phyloP scores from a whole-genome alignment of 2,797 vertebrate genomes.

The Neomorphus geoffroyi region DNA sequence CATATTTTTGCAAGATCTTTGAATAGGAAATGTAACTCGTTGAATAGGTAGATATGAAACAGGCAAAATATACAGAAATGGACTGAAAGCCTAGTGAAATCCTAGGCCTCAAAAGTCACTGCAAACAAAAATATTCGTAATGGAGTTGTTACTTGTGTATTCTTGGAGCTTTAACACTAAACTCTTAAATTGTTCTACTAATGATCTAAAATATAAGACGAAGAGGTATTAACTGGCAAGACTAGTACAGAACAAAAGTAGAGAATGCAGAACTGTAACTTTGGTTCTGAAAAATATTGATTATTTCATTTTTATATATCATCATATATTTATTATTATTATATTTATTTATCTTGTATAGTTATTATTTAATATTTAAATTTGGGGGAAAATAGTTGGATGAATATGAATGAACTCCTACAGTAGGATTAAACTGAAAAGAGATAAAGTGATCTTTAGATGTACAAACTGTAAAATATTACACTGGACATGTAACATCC shows the following conservation, averaged over 20 bases:
- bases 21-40: not conserved
- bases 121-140: not conserved
- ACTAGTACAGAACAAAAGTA: not conserved
- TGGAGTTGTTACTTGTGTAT: not conserved
- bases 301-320: no score
- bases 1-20: not conserved
- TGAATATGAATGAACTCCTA: not conserved
- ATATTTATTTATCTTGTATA: no score
- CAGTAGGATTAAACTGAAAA: accelerated
- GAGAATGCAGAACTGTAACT: not conserved
- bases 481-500: not conserved
- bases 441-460: not conserved
- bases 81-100: not conserved
- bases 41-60: not conserved
- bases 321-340: no score
- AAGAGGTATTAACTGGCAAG: not conserved
- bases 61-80: not conserved
- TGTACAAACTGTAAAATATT: not conserved
- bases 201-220: not conserved
- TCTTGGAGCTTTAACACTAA: not conserved
- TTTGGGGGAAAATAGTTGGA: not conserved
- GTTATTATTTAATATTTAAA: no score
- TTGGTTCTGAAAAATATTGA: not conserved
- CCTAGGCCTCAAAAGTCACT: not conserved
- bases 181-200: not conserved